Evolutionary conservation across 2,113 vertebrate genomes (phyloP).

Genomic region (Oncorhynchus tshawytscha): DNA sequence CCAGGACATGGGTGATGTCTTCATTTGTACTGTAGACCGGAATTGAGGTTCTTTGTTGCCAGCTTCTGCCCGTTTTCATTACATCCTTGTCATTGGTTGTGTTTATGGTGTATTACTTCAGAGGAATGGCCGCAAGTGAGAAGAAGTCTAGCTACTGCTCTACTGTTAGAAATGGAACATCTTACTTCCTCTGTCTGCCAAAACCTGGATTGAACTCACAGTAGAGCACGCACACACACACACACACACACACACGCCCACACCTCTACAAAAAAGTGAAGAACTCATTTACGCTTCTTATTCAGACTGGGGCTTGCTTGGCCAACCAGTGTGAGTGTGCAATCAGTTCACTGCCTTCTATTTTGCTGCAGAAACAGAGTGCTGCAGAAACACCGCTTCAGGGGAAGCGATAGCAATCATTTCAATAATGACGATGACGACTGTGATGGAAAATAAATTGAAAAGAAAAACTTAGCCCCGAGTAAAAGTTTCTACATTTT

Average conservation of each 20-base stretch:
- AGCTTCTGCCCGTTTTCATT: slow-evolving; percentile 33
- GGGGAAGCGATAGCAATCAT: slow-evolving; percentile 21
- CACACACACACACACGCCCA: slow-evolving; percentile 11
- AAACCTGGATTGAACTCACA: slow-evolving; percentile 11
- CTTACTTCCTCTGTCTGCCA: slow-evolving; percentile 27
- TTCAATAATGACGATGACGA: slow-evolving; percentile 52
- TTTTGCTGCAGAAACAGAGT: slow-evolving; percentile 11
- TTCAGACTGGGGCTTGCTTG: slow-evolving; percentile 37
- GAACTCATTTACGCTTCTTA: slow-evolving; percentile 20
- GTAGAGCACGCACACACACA: neutral
- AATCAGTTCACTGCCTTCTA: slow-evolving; percentile 28
- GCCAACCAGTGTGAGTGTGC: slow-evolving; percentile 26
- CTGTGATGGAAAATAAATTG: slow-evolving; percentile 61
- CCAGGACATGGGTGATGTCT: slow-evolving; percentile 31
- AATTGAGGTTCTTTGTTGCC: slow-evolving; percentile 38
- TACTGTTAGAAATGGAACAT: slow-evolving; percentile 33
- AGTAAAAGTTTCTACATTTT: slow-evolving; percentile 16
- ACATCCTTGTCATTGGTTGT: neutral
- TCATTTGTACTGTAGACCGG: slow-evolving; percentile 22
- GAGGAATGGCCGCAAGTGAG: slow-evolving; percentile 37
- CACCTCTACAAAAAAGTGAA: slow-evolving; percentile 3
- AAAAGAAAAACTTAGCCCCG: slow-evolving; percentile 21
- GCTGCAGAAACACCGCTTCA: slow-evolving; percentile 20
- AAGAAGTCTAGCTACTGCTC: slow-evolving; percentile 28
- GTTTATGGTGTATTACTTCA: slow-evolving; percentile 13